These are phyloP conservation scores for Onthophagus taurus DNA, from an alignment of 1,140 invertebrate species.

Conservation along the genomic window DNA sequence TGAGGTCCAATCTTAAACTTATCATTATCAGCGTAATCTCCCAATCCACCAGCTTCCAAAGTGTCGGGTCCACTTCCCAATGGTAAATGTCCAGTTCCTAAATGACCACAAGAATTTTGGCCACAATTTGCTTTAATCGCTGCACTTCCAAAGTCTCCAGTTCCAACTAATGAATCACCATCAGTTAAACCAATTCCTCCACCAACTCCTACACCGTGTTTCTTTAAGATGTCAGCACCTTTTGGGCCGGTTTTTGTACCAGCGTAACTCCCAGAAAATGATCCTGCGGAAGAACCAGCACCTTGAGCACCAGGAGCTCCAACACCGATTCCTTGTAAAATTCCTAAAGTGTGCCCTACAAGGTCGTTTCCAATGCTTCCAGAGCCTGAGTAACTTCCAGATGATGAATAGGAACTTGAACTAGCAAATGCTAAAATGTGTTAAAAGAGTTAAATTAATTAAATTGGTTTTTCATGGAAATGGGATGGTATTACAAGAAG, in stretches of 20 bases:
- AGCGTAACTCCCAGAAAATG: not conserved
- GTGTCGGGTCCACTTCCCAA: not conserved
- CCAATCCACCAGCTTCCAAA: not conserved
- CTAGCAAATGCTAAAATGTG: slow-evolving; percentile 3
- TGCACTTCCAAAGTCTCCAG: slow-evolving; percentile 4
- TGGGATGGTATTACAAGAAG: too few relatives aligned
- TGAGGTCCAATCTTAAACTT: too few relatives aligned
- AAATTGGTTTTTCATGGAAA: too few relatives aligned
- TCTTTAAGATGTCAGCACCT: not conserved
- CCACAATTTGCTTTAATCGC: slow-evolving; percentile 3
- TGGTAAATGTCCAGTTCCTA: not conserved
- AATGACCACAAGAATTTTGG: not conserved
- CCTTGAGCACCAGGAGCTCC: not conserved
- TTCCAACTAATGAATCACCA: slow-evolving; percentile 1
- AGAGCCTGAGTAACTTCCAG: not conserved
- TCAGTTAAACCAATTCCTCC: slow-evolving; percentile 3
- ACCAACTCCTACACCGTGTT: slow-evolving; percentile 5
- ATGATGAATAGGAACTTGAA: slow-evolving; percentile 8
- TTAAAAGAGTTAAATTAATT: too few relatives aligned
- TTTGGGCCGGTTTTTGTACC: not conserved
- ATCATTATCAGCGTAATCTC: too few relatives aligned
- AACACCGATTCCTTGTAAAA: not conserved
- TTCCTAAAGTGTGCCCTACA: slow-evolving; percentile 6
- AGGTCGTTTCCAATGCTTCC: not conserved
- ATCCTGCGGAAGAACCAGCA: not conserved